Evolutionary conservation across 2,888 invertebrate species (phyloP).

Genomic region (Trachelus tabidus): DNA sequence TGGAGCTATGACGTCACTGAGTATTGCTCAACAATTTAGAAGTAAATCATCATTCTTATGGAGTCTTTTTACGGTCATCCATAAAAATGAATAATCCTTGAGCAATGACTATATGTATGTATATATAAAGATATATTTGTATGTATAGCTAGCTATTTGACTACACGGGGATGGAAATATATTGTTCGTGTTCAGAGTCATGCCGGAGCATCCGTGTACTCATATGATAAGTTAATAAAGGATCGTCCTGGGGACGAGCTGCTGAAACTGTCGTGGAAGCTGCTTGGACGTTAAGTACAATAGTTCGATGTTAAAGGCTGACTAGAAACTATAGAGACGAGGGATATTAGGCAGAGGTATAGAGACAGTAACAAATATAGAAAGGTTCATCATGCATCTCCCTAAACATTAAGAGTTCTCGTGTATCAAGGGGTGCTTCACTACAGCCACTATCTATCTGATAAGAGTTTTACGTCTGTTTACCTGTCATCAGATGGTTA

Average conservation of each 20-base stretch:
- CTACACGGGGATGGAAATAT: not conserved
- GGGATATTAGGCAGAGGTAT: constrained; percentile 22
- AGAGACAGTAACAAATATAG: constrained; percentile 36
- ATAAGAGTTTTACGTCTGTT: not conserved
- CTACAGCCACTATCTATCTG: not conserved
- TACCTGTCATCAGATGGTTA: too few relatives aligned
- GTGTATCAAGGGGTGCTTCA: not conserved
- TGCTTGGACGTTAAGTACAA: not conserved
- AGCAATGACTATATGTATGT: not conserved
- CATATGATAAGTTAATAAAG: not conserved
- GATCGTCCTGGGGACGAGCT: not conserved
- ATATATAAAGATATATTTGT: too few relatives aligned
- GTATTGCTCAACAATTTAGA: not conserved
- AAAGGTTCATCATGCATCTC: constrained; percentile 52
- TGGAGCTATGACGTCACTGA: not conserved
- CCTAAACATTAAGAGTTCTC: constrained; percentile 40
- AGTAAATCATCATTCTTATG: not conserved
- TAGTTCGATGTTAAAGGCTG: not conserved
- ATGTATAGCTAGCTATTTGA: not conserved
- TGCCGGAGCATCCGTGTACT: too few relatives aligned
- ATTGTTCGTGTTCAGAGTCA: not conserved
- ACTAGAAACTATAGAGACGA: constrained; percentile 9
- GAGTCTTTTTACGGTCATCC: not conserved
- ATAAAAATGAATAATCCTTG: not conserved
- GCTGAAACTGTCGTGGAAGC: not conserved